Evolutionary conservation across 2,888 invertebrate genomes (phyloP), one percentile per base, ranked within the genome.

Genomic region (Arctia plantaginis): DNA sequence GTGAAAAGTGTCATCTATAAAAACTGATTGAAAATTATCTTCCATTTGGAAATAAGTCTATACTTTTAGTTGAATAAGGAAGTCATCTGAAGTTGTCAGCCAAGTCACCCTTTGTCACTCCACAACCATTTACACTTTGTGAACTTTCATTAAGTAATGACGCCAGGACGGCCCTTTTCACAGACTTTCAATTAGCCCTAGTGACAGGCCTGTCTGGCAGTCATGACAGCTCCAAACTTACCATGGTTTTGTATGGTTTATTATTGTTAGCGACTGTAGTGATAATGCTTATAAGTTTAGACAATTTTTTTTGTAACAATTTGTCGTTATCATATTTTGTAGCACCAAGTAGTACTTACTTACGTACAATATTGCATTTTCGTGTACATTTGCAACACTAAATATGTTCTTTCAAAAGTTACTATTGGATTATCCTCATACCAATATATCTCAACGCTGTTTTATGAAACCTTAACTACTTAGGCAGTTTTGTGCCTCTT

Each of bases 111-210:
- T 80, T 80, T 82, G 77, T 80, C 80, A 85, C 76, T 71, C 64
- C 55, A 30, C 51, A 64, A 47, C 68, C 64, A 59, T 71, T 74
- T 72, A 75, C 77, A 68, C 74, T 77, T 76, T 69, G 72, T 76
- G 78, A 85, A 84, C 74, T 85, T 85, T 80, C 83, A 80, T 82
- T 75, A 62, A 41, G 74, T 79, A 78, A 82, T 78, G 85, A 82
- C 78, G 80, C 79, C 77, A 79, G 20, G 74, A 51, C 74, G 80
- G 66, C 82, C 82, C 84, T 83, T 85, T 83, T 84, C 80, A 85
- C 70, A 51, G 77, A 77, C 76, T 84, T 84, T 85, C 84, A 84
- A 84, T 85, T 84, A 84, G 83, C 79, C 62, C 66, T 77, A 85
- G 84, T 85, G 85, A 83, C 85, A 78, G 77, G 70, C 51, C 75